Evolutionary conservation across 2,797 vertebrate genomes (phyloP).

Genomic region (Notolabrus celidotus): DNA sequence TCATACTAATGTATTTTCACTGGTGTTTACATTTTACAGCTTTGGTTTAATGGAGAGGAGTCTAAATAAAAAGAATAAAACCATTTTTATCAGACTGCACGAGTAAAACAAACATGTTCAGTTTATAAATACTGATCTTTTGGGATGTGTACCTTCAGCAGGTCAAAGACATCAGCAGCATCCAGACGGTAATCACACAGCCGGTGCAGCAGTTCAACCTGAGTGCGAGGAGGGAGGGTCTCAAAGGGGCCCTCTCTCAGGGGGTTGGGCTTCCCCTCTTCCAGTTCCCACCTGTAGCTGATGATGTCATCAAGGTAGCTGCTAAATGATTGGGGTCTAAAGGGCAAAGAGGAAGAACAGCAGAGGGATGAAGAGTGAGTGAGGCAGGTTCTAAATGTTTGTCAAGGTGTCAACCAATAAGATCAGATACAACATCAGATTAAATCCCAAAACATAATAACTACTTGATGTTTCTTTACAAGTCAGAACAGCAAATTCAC

Average conservation of each 20-base stretch:
- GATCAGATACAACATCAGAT: background rate
- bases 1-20: background rate
- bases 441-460: background rate
- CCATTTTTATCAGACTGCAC: background rate
- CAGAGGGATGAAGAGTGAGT: background rate
- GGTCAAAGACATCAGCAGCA: constrained; percentile 96
- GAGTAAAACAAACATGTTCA: background rate
- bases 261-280: constrained; percentile 97
- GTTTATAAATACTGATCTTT: background rate
- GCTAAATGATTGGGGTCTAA: constrained; percentile 92
- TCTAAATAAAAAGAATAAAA: background rate
- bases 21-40: background rate
- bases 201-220: constrained; percentile 94
- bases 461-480: no score
- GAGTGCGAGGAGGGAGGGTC: constrained; percentile 89
- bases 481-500: no score
- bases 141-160: constrained; percentile 90
- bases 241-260: constrained; percentile 90
- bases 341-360: constrained; percentile 9
- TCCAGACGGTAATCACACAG: constrained; percentile 98
- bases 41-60: background rate
- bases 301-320: constrained; percentile 98
- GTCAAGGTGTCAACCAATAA: background rate
- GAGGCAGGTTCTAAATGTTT: background rate
- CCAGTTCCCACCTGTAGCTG: constrained; percentile 97